Percentiles rank a stretch among this genome's conserved stretches.
phyloP scores from a whole-genome alignment of 2,888 invertebrate species.

The Loripinus fragilis region DNA sequence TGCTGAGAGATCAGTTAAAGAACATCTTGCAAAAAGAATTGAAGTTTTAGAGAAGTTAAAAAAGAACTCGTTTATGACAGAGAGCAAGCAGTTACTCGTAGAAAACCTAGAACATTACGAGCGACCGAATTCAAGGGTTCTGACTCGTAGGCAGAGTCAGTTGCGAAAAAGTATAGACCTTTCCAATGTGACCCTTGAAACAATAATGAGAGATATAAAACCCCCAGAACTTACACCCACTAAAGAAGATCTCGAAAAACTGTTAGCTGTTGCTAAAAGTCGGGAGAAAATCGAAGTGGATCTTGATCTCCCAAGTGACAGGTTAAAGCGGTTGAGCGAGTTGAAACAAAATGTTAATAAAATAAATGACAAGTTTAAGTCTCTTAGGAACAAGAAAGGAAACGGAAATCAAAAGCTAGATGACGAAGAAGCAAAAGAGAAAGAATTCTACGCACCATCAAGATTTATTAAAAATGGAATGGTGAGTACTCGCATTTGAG shows the following conservation, averaged over 20 bases:
- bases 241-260: constrained; percentile 34
- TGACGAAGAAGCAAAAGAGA: constrained; percentile 35
- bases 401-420: constrained; percentile 30
- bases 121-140: background rate
- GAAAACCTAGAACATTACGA: background rate
- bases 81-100: background rate
- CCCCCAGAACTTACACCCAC: background rate
- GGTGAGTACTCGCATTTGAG: too few relatives aligned
- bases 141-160: constrained; percentile 33
- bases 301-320: constrained; percentile 56
- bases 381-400: constrained; percentile 36
- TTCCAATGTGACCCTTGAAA: constrained; percentile 5
- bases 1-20: constrained; percentile 40
- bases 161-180: constrained; percentile 46
- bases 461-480: constrained; percentile 61
- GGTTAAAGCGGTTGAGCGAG: constrained; percentile 44
- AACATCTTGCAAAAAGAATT: constrained; percentile 36
- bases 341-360: constrained; percentile 49
- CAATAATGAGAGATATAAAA: background rate
- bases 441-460: constrained; percentile 53
- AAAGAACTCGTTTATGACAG: background rate
- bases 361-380: constrained; percentile 42
- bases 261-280: constrained; percentile 56
- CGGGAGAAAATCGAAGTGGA: constrained; percentile 56
- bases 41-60: constrained; percentile 44